Evolutionary conservation across 2,797 vertebrate genomes (phyloP).

Genomic region (Siniperca scherzeri): DNA sequence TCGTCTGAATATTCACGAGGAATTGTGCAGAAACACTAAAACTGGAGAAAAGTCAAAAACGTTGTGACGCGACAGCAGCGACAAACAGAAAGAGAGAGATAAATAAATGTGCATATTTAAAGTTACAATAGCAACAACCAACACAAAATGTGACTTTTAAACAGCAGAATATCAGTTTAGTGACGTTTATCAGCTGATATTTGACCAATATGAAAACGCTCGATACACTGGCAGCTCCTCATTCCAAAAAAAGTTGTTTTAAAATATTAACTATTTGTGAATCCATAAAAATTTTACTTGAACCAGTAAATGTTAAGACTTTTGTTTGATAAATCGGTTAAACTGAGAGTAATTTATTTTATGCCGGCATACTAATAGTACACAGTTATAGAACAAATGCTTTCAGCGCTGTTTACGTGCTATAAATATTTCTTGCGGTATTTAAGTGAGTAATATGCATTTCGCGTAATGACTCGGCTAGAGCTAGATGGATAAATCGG

Average conservation of each 20-base stretch:
- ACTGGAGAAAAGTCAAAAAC: slow-evolving; percentile 20
- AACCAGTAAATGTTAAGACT: background rate
- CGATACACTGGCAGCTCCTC: background rate
- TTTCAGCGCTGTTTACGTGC: background rate
- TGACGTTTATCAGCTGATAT: background rate
- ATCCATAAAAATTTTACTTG: no score
- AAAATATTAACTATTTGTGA: background rate
- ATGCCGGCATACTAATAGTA: background rate
- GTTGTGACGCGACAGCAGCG: background rate
- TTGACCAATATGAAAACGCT: background rate
- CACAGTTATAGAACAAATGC: background rate
- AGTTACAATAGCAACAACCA: background rate
- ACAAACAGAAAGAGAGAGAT: background rate
- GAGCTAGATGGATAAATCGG: background rate
- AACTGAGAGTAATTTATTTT: background rate
- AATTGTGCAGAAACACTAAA: slow-evolving; percentile 44
- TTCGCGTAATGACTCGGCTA: background rate
- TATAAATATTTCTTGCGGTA: background rate
- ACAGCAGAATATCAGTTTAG: background rate
- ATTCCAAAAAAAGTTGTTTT: background rate
- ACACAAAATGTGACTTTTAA: slow-evolving; percentile 23
- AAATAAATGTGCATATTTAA: slow-evolving; percentile 7
- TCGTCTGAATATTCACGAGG: background rate
- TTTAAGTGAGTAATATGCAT: no score
- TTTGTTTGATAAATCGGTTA: background rate